Evolutionary conservation across 1,140 invertebrate species (phyloP).

Genomic region (Gonatopus flavifemur): DNA sequence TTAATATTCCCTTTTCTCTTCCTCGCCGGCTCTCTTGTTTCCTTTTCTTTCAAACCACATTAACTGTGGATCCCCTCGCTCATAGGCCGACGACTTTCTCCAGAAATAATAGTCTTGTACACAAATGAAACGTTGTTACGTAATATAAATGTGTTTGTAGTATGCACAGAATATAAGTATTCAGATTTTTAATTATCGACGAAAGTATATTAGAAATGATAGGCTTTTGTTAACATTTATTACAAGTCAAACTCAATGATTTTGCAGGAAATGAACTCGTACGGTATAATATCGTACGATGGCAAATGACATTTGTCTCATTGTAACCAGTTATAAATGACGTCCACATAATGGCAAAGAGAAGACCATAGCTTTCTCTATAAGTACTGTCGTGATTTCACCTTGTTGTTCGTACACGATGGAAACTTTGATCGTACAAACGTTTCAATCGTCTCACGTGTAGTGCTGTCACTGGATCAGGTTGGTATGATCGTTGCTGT

Average conservation of each 20-base stretch:
- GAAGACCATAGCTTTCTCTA: constrained; percentile 30
- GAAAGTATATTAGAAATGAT: too few relatives aligned
- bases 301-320: not conserved
- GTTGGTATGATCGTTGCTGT: not conserved
- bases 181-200: too few relatives aligned
- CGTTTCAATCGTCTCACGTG: too few relatives aligned
- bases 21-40: too few relatives aligned
- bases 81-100: constrained; percentile 29
- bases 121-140: constrained; percentile 16
- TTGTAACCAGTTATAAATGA: constrained; percentile 25
- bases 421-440: constrained; percentile 28
- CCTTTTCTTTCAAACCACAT: too few relatives aligned
- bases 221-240: constrained; percentile 10
- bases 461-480: constrained; percentile 14
- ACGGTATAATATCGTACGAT: not conserved
- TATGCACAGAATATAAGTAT: too few relatives aligned
- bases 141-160: too few relatives aligned
- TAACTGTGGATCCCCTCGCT: constrained; percentile 27
- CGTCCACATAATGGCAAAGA: too few relatives aligned
- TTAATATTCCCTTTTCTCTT: too few relatives aligned
- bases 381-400: constrained; percentile 27
- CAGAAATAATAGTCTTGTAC: constrained; percentile 21
- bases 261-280: not conserved
- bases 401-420: constrained; percentile 28
- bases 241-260: not conserved